Conservation (phyloP, 2,113 vertebrate species). For the Bos indicus region DNA sequence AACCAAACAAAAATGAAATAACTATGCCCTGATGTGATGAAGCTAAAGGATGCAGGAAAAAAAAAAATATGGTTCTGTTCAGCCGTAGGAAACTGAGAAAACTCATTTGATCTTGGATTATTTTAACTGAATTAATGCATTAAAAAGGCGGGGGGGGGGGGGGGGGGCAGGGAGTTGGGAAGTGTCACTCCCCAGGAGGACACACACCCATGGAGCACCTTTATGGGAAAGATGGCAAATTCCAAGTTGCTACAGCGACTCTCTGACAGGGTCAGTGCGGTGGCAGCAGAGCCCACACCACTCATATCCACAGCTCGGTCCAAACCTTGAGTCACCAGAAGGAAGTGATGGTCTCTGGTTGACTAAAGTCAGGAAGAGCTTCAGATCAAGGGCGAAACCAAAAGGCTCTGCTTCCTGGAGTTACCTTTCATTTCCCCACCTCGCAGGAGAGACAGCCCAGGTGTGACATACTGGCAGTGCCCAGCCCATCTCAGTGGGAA, state of each 20-base stretch:
- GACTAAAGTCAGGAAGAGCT: background rate
- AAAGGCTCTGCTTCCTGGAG: background rate
- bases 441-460: background rate
- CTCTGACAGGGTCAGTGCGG: background rate
- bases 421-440: background rate
- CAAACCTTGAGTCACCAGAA: background rate
- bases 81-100: background rate
- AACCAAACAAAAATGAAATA: background rate
- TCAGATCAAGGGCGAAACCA: background rate
- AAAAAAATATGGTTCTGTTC: background rate
- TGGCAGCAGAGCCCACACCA: background rate
- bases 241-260: background rate
- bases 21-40: too few relatives aligned
- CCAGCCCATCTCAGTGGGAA: background rate
- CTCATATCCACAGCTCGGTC: too few relatives aligned
- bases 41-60: accelerated
- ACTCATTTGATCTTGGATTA: background rate
- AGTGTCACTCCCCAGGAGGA: background rate
- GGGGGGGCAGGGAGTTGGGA: background rate
- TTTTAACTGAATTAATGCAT: background rate
- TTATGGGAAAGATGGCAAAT: background rate
- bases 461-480: background rate
- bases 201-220: background rate
- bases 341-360: background rate
- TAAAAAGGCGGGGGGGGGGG: background rate